Conservation (phyloP, 2,797 vertebrate genomes). For the Gobio occitaniae region DNA sequence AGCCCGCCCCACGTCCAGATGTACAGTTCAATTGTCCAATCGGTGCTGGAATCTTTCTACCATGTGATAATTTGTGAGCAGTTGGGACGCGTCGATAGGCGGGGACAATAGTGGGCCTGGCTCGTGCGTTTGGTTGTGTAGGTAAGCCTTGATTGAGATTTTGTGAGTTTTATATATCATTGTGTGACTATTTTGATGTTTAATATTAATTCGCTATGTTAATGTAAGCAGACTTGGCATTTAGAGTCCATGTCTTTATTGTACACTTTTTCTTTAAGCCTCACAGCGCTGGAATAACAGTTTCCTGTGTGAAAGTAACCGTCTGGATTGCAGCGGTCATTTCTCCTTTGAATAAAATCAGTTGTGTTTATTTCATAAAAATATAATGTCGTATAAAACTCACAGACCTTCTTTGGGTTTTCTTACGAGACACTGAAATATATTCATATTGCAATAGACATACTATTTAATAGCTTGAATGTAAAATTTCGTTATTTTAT, state of each 20-base stretch:
- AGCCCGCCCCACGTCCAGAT: constrained; percentile 56
- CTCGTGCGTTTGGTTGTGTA: constrained; percentile 72
- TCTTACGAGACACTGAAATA: not conserved
- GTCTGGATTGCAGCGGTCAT: constrained; percentile 78
- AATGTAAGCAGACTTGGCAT: not conserved
- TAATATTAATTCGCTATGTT: not conserved
- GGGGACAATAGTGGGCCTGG: constrained; percentile 71
- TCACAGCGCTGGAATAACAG: constrained; percentile 7
- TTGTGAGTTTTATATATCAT: constrained; percentile 73
- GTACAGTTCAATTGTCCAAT: constrained; percentile 65
- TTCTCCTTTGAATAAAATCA: constrained; percentile 61
- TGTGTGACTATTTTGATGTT: constrained; percentile 44
- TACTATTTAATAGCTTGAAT: not conserved
- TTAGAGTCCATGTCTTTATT: constrained; percentile 20
- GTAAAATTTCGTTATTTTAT: constrained; percentile 26
- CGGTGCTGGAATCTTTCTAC: not conserved
- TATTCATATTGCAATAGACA: not conserved
- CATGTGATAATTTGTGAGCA: constrained; percentile 8
- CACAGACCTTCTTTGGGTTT: not conserved
- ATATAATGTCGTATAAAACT: not conserved
- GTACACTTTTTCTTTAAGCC: not conserved
- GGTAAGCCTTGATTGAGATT: constrained; percentile 73
- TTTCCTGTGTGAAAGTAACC: constrained; percentile 70
- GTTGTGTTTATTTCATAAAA: not conserved
- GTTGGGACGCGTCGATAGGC: constrained; percentile 46